Evolutionary conservation across 2,113 vertebrate genomes (phyloP), one percentile per base, ranked within the genome.

Genomic region (Rynchops niger): DNA sequence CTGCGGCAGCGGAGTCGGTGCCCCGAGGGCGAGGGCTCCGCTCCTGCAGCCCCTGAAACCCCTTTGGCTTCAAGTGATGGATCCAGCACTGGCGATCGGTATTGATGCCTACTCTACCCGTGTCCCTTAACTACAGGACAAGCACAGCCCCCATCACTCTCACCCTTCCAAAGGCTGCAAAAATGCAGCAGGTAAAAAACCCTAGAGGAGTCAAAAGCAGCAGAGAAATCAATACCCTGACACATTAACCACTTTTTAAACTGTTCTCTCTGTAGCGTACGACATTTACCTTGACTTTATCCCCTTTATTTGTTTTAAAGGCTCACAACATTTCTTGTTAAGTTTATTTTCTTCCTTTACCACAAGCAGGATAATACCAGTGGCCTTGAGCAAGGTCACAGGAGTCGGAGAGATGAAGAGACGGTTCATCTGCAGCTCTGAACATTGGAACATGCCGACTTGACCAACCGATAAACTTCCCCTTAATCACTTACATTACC

Each of bases 51-150:
- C 43, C 43, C 78, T 3, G 4, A 29, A 65, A 87, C 36, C 18
- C 1, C 20, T 30, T 25, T 27, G 77, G 47, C 66, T 55, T 61
- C 65, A 5, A 32, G 27, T 4, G 40, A 53, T n/a, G 23, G 7
- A n/a, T 16, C 63, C 69, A 56, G 40, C 38, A 2, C 0, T n/a
- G n/a, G n/a, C n/a, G n/a, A n/a, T 0, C 4, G 11, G 45, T 56
- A n/a, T 12, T 23, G 71, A 43, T n/a, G 13, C 7, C 22, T 8
- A 12, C 59, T 59, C 69, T 66, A 11, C 27, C 15, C 8, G 0
- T 4, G 22, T 2, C 82, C 22, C 30, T 40, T 6, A 36, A 16
- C 18, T 15, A 2, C 47, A 43, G 53, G 0, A 17, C 53, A 8
- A 34, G 76, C 71, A 45, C 36, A 83, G 53, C 40, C 36, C n/a